Base-by-base conservation (phyloP, 2,113 vertebrate species). In the Paramisgurnus dabryanus region DNA sequence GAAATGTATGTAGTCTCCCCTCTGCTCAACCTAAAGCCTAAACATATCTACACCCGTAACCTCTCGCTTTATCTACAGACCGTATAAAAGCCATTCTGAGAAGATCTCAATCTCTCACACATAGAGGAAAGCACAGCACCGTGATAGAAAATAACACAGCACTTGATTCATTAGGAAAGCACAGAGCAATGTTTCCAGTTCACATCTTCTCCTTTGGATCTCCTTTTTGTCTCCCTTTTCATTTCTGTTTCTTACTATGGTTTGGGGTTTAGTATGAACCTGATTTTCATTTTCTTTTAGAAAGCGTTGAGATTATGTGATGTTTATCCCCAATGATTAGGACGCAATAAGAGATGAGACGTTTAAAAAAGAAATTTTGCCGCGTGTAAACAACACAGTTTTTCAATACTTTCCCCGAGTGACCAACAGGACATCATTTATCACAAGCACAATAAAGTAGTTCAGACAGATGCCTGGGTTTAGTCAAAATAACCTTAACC, bases 1-100 rank as follows among this genome's bases (percentile, higher is more conserved):
- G 90, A 89, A 34, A 88, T 1, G 79, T 90, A 90, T 82, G 85
- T 86, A 82, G 80, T 73, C 84, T 87, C 87, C 81, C 85, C 83
- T 87, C 67, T 34, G 34, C 67, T 86, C 79, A 78, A 64, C 40
- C 61, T 81, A 72, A 84, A 87, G 79, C 47, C 43, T 34, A 34
- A 34, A 58, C 76, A 57, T 47, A 83, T 71, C 69, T 73, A 45
- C 45, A 40, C 34, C 67, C 55, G 27, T 5, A 43, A n/a, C 10
- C n/a, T 43, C 45, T 61, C 7, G 34, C 81, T 64, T 76, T 72
- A 47, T 47, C 55, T 15, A 5, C 0, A n/a, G 15, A 22, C 76
- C 57, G 41, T 34, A 27, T 18, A 22, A 55, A 77, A 77, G 74
- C 47, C 63, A 55, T 82, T 57, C 22, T 10, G n/a, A 57, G 63